A percentile compares a stretch with the other conserved stretches of the same genome.
Evolutionary conservation across 2,797 vertebrate species (phyloP).

Genomic region (Phyllotis vaccarum): DNA sequence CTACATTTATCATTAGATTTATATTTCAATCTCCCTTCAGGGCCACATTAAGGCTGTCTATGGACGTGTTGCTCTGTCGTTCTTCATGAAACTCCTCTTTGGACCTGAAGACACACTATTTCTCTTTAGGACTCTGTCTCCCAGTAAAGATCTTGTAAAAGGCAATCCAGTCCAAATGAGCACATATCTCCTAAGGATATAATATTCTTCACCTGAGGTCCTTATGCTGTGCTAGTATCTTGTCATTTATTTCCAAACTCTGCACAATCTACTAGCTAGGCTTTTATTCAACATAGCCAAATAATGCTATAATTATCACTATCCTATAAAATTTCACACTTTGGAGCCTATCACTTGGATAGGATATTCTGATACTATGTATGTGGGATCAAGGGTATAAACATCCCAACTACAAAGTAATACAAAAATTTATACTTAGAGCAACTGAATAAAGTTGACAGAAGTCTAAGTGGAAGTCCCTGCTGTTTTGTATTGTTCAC

Average conservation of each 20-base stretch:
- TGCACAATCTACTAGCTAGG: neutral
- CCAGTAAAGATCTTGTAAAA: neutral
- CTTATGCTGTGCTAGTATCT: neutral
- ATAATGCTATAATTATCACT: constrained; percentile 1
- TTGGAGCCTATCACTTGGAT: neutral
- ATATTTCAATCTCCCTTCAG: neutral
- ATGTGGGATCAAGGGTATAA: constrained; percentile 1
- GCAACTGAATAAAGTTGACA: neutral
- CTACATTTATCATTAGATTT: neutral
- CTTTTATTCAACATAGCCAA: neutral
- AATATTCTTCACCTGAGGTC: neutral
- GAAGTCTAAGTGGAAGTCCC: neutral
- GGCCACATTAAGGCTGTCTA: neutral
- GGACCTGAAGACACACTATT: neutral
- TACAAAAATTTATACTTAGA: neutral
- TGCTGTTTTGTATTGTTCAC: constrained; percentile 8
- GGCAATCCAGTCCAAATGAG: neutral
- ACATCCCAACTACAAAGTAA: neutral
- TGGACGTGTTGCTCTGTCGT: neutral
- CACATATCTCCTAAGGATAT: neutral
- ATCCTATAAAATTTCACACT: neutral
- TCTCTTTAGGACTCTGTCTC: too few species aligned
- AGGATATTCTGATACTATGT: neutral
- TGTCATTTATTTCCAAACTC: neutral
- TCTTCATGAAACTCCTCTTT: neutral